Evolutionary conservation across 2,888 invertebrate genomes (phyloP).

Genomic region (Amphipoea lucens): DNA sequence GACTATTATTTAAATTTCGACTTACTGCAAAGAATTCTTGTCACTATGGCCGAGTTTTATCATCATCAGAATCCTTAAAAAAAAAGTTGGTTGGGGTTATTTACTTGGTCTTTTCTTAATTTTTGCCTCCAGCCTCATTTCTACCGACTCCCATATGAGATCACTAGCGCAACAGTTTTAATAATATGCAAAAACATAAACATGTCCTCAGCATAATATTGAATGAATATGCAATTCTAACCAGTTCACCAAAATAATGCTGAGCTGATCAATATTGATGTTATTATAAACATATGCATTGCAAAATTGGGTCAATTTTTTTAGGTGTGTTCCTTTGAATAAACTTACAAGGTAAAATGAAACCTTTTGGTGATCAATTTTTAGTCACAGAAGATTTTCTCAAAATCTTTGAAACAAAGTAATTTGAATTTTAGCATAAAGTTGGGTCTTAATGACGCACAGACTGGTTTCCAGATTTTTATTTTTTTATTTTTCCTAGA

Average conservation of each 20-base stretch:
- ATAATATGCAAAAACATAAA: slow-evolving; percentile 1
- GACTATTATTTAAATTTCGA: neutral
- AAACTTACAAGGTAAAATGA: neutral
- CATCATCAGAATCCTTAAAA: neutral
- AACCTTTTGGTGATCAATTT: neutral
- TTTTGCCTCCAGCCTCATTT: neutral
- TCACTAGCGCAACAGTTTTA: neutral
- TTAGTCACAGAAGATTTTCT: neutral
- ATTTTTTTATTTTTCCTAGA: neutral
- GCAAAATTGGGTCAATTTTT: slow-evolving; percentile 21
- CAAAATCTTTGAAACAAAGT: neutral
- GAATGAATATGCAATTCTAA: slow-evolving; percentile 43
- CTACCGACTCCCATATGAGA: too few relatives aligned
- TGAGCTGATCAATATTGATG: slow-evolving; percentile 46
- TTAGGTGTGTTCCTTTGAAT: neutral
- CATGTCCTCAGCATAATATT: slow-evolving; percentile 5
- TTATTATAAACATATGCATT: slow-evolving; percentile 21
- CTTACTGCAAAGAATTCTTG: neutral
- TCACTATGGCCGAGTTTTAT: neutral
- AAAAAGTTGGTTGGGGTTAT: neutral
- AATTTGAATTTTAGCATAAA: neutral
- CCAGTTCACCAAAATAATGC: slow-evolving; percentile 20
- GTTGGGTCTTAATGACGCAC: neutral
- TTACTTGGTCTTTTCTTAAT: neutral
- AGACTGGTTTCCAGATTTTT: neutral